Percentiles rank a stretch among this genome's conserved stretches.
phyloP scores from a whole-genome alignment of 1,140 invertebrate species.

The Drosophila prosaltans region DNA sequence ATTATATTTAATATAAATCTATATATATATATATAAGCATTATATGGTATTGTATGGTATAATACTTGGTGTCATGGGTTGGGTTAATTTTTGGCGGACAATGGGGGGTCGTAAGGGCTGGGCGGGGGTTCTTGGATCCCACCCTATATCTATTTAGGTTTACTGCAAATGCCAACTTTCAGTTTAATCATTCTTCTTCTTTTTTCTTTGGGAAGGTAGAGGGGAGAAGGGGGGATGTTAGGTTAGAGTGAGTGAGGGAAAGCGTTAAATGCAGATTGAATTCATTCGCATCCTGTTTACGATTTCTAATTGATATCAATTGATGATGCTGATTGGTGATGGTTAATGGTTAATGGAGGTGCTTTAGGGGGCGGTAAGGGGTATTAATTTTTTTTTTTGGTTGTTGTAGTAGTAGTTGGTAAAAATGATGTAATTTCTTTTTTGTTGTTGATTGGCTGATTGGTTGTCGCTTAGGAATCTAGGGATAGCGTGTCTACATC shows the following conservation, averaged over 20 bases:
- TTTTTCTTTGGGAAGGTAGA: constrained; percentile 18
- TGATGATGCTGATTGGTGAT: constrained; percentile 6
- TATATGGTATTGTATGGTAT: constrained; percentile 56
- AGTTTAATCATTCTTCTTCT: not conserved
- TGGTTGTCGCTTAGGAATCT: constrained; percentile 72
- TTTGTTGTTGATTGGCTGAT: constrained; percentile 5
- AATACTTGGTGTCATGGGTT: constrained; percentile 70
- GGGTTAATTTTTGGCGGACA: constrained; percentile 6
- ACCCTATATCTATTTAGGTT: constrained; percentile 14
- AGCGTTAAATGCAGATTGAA: constrained; percentile 73
- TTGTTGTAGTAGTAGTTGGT: not conserved
- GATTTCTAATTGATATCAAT: constrained; percentile 1
- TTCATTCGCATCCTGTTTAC: not conserved
- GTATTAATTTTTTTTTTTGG: not conserved
- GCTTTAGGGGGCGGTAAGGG: not conserved
- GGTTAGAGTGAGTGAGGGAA: constrained; percentile 17
- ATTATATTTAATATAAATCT: constrained; percentile 37
- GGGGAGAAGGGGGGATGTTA: not conserved
- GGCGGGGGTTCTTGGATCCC: not conserved
- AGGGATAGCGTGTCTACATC: constrained; percentile 83
- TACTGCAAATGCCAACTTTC: constrained; percentile 50
- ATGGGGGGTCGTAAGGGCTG: not conserved
- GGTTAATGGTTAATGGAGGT: not conserved
- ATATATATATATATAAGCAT: constrained; percentile 46
- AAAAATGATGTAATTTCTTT: not conserved